Evolutionary conservation across 2,888 invertebrate species (phyloP).

Genomic region (Heliconius ethilla): DNA sequence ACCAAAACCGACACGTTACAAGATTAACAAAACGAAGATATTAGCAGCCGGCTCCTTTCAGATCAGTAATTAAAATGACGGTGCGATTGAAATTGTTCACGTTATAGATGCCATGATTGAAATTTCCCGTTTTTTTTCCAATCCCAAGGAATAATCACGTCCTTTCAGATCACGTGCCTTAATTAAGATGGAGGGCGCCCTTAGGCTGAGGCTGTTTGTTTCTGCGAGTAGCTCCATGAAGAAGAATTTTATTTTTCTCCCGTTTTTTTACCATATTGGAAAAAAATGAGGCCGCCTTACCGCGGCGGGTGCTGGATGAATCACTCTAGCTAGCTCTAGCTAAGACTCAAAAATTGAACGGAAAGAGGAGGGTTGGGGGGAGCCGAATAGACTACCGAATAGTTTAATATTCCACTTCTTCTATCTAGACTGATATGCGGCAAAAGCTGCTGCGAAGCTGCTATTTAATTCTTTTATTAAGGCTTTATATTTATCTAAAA

Average conservation of each 20-base stretch:
- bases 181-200: slow-evolving; percentile 62
- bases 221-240: background rate
- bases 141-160: slow-evolving; percentile 65
- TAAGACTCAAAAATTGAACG: too few relatives aligned
- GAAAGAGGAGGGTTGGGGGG: too few relatives aligned
- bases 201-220: slow-evolving; percentile 36
- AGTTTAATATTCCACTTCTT: too few relatives aligned
- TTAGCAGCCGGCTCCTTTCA: slow-evolving; percentile 11
- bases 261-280: background rate
- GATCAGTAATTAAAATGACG: slow-evolving; percentile 17
- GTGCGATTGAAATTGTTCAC: slow-evolving; percentile 49
- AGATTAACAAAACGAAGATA: slow-evolving; percentile 18
- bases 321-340: too few relatives aligned
- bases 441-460: too few relatives aligned
- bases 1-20: slow-evolving; percentile 1
- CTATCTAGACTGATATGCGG: too few relatives aligned
- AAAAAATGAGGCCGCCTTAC: background rate
- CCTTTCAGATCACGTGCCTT: slow-evolving; percentile 55
- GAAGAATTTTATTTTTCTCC: background rate
- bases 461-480: too few relatives aligned
- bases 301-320: background rate
- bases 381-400: too few relatives aligned
- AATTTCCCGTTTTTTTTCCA: slow-evolving; percentile 46
- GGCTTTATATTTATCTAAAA: background rate
- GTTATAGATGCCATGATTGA: slow-evolving; percentile 56